Base-by-base conservation (phyloP, 2,797 vertebrate genomes). In the Hydrocynus forskahlii region DNA sequence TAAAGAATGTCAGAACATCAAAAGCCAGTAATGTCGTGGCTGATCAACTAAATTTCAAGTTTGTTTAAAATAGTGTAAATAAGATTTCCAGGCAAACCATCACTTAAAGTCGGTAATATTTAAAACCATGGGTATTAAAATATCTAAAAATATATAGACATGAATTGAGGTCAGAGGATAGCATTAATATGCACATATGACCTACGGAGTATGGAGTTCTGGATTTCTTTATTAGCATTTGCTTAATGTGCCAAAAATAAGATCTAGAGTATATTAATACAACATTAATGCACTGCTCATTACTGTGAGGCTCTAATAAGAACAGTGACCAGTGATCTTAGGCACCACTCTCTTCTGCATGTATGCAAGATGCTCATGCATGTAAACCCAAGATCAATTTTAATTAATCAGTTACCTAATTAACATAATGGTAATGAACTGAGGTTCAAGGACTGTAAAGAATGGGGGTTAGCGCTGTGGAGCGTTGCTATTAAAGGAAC, bases 291-390 rank as follows among this genome's bases (percentile, higher is more conserved):
- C 38, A 40, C 29, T 63, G 9, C 35, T 73, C 16, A 54, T 73
- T 73, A 54, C 13, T 64, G n/a, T 73, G 25, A 64, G 52, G 21
- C 2, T 21, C 1, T 38, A 72, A 64, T 73, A 25, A 73, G 69
- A 79, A 64, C 57, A 60, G 8, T 79, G 38, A 38, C 55, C 67
- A 70, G 13, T 57, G 38, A 69, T 43, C 8, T 68, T 68, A 67
- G 50, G 8, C 57, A 60, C 40, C 40, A 52, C 23, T 43, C 52
- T n/a, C 23, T 25, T 59, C 13, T 59, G 10, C 16, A 29, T 78
- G 67, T 69, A 12, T 17, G 23, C n/a, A 29, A 17, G 2, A 4
- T 67, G 35, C 50, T 68, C 21, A 69, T 45, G 3, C 10, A 69
- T 57, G 38, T 69, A 43, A 59, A 23, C 25, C 21, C 8, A 29